These are phyloP conservation scores for Phrynocephalus vlangalii DNA, from an alignment of 2,797 vertebrate genomes.

Conservation along the genomic window DNA sequence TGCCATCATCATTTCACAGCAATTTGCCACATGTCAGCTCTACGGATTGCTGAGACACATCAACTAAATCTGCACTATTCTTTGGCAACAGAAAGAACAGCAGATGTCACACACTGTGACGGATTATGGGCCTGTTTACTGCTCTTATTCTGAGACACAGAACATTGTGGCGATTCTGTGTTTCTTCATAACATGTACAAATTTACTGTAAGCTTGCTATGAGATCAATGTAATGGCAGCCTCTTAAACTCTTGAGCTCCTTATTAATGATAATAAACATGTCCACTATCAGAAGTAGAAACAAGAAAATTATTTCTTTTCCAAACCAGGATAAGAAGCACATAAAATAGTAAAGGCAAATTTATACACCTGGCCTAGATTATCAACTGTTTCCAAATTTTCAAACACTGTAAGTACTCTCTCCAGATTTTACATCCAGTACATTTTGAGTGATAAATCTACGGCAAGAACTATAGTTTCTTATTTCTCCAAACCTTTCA, in stretches of 20 bases:
- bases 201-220: background rate
- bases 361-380: too few species aligned
- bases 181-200: background rate
- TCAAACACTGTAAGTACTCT: too few species aligned
- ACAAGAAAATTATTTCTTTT: background rate
- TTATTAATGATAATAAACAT: background rate
- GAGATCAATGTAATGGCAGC: background rate
- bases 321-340: background rate
- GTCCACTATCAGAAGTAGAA: background rate
- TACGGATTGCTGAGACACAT: constrained; percentile 69
- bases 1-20: constrained; percentile 75
- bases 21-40: constrained; percentile 76
- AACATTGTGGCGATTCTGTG: constrained; percentile 34
- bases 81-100: constrained; percentile 62
- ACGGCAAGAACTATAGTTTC: background rate
- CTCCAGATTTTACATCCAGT: background rate
- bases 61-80: constrained; percentile 72
- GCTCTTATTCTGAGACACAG: constrained; percentile 42
- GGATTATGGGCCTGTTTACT: constrained; percentile 51
- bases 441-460: background rate
- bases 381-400: background rate
- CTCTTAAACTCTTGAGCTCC: background rate
- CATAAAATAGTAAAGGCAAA: background rate
- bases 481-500: background rate
- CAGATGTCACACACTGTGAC: constrained; percentile 66